phyloP scores from a whole-genome alignment of 2,888 invertebrate genomes.

The Frankliniella intonsa region DNA sequence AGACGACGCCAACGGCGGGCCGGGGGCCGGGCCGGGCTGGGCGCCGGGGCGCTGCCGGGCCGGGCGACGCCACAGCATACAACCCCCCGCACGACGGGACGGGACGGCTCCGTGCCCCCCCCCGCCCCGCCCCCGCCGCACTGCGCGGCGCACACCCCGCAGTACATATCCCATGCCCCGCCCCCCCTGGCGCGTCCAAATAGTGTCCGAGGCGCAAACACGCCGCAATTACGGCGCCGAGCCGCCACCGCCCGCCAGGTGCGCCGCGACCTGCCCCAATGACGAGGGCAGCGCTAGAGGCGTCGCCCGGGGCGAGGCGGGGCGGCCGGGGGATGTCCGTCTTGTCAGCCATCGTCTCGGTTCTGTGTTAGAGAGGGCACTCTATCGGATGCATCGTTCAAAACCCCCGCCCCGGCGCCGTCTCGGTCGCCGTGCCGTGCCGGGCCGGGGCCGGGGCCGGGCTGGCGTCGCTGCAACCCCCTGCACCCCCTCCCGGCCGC shows the following conservation, averaged over 20 bases:
- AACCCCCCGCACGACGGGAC: neutral
- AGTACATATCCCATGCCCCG: neutral
- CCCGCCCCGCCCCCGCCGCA: neutral
- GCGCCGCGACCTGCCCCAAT: neutral
- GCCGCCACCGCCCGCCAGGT: neutral
- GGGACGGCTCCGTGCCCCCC: neutral
- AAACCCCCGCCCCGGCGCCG: constrained; percentile 27
- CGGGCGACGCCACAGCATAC: constrained; percentile 13
- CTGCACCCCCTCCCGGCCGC: too few relatives aligned
- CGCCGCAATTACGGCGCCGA: neutral
- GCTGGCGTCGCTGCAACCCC: neutral
- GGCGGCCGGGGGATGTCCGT: neutral
- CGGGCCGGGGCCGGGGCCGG: constrained; percentile 6
- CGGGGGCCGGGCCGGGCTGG: neutral
- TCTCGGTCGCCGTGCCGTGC: constrained; percentile 30
- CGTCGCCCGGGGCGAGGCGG: neutral
- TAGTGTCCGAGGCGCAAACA: neutral
- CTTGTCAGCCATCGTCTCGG: neutral
- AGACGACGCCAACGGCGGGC: neutral
- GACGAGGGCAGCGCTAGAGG: neutral
- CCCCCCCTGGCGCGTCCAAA: neutral
- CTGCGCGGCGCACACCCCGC: neutral
- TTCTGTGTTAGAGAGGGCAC: too few relatives aligned
- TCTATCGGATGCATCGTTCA: too few relatives aligned
- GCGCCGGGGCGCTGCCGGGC: neutral